Conservation (phyloP, 53 echinoderm and acorn worm species). For the Holothuria leucospilota region DNA sequence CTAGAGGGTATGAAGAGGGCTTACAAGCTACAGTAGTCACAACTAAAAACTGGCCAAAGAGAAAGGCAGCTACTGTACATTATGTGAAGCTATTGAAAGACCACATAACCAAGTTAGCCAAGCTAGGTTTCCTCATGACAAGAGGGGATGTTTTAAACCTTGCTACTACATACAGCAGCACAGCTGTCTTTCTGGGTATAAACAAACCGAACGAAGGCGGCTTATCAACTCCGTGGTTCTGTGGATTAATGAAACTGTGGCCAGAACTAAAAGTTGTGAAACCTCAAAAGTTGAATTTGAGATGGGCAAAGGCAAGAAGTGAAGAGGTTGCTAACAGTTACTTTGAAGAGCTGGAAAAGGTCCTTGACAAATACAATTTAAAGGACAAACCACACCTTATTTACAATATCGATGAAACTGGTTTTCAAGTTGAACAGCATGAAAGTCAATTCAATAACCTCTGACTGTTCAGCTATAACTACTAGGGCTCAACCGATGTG, state of each 20-base stretch:
- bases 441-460: background rate
- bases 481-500: no score
- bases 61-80: background rate
- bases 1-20: background rate
- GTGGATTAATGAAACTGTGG: background rate
- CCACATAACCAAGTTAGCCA: constrained; percentile 5
- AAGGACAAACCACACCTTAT: no score
- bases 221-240: background rate
- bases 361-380: constrained; percentile 12
- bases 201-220: no score
- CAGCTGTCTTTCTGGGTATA: no score
- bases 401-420: no score
- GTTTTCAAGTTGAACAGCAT: background rate
- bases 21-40: constrained; percentile 1
- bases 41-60: background rate
- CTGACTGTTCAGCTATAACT: background rate
- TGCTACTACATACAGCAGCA: no score
- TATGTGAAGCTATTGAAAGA: constrained; percentile 3
- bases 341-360: constrained; percentile 12
- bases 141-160: no score
- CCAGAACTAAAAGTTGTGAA: no score
- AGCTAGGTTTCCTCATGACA: background rate
- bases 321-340: background rate
- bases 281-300: background rate
- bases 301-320: constrained; percentile 3